Evolutionary conservation across 2,888 invertebrate species (phyloP).

Genomic region (Morpho deidamia): DNA sequence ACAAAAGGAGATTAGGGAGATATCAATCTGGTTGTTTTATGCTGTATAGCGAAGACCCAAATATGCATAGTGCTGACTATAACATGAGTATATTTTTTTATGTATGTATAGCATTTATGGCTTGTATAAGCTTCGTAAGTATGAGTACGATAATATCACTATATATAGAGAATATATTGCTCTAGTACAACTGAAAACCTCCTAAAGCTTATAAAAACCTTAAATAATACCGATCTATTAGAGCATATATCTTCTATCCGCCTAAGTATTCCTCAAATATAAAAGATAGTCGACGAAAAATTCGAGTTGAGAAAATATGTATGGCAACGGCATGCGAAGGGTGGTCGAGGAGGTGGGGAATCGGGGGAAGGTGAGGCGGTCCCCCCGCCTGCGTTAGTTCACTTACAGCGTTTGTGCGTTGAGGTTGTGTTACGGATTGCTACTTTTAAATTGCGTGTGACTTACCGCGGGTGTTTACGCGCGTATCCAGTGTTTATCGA

Average conservation of each 20-base stretch:
- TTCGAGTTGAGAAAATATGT: conserved; percentile 76
- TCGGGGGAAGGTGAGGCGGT: conserved; percentile 43
- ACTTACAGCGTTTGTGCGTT: conserved; percentile 44
- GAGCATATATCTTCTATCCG: conserved; percentile 72
- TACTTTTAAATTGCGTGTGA: conserved; percentile 55
- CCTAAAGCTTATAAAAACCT: conserved; percentile 45
- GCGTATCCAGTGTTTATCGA: conserved; percentile 51
- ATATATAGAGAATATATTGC: neutral
- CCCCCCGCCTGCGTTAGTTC: conserved; percentile 54
- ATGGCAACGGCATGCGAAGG: conserved; percentile 65
- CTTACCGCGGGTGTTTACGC: conserved; percentile 46
- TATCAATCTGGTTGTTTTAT: conserved; percentile 1
- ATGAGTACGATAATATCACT: too few species aligned
- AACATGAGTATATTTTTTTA: too few species aligned
- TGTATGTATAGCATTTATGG: too few species aligned
- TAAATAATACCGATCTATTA: conserved; percentile 74
- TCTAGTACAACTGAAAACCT: conserved; percentile 11
- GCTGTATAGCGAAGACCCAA: neutral
- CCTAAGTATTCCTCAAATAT: conserved; percentile 75
- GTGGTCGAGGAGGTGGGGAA: conserved; percentile 39
- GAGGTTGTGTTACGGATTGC: conserved; percentile 38
- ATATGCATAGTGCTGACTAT: neutral
- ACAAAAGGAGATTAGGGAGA: conserved; percentile 14
- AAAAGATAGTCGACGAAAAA: conserved; percentile 75
- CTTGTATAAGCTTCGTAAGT: too few species aligned